These are phyloP conservation scores for Sorex araneus DNA, from an alignment of 2,113 vertebrate genomes.

Conservation along the genomic window DNA sequence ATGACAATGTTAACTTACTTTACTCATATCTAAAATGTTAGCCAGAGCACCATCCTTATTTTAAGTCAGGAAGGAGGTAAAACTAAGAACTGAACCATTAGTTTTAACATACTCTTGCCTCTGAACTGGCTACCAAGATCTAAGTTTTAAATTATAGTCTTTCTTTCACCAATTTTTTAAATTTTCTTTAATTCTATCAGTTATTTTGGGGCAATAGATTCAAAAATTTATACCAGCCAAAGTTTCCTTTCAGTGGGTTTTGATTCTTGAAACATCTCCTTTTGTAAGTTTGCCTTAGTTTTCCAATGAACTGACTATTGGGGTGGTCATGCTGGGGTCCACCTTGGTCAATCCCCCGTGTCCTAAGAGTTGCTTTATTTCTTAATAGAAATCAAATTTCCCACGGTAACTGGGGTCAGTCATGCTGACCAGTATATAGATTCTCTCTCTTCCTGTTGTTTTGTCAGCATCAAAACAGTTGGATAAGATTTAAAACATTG, in stretches of 20 bases:
- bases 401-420: too few species aligned
- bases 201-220: neutral
- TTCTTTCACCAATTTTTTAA: neutral
- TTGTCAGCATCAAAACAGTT: too few species aligned
- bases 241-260: neutral
- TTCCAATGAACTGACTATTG: neutral
- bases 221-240: too few species aligned
- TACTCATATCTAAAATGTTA: neutral
- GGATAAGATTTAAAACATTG: too few species aligned
- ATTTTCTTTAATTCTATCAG: neutral
- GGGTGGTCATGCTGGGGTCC: too few species aligned
- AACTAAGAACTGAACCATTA: neutral
- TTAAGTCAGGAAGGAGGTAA: neutral
- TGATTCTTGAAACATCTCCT: neutral
- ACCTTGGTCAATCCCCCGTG: too few species aligned
- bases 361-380: too few species aligned
- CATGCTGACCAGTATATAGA: too few species aligned
- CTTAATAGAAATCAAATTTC: too few species aligned
- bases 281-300: neutral
- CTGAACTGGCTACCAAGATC: neutral
- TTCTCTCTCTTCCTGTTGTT: too few species aligned
- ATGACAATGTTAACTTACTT: too few species aligned
- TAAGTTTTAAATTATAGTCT: neutral
- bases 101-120: neutral
- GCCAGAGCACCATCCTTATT: neutral